Evolutionary conservation across 2,797 vertebrate species (phyloP), one percentile per base, ranked within the genome.

Genomic region (Mastacembelus armatus): DNA sequence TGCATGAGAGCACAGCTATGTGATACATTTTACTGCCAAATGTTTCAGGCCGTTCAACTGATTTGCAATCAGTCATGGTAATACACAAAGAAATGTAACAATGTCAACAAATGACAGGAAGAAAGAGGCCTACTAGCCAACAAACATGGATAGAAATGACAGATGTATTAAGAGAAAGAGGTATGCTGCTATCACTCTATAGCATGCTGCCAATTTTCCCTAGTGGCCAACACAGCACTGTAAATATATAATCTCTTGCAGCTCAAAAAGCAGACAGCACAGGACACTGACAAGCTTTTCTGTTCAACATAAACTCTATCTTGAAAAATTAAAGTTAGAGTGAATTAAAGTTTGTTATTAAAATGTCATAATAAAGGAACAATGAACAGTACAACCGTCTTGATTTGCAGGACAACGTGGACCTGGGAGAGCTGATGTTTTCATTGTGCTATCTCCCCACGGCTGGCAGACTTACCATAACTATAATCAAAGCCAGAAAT

Each of bases 361-460:
- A 30, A 24, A 18, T 30, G 15, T 10, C 11, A 12, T n/a, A 4
- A 12, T 22, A 35, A 39, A 4, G 24, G 0, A 7, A 27, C 9
- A 49, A 39, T 3, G 7, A 40, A 35, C 21, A 5, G 5, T 5
- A 22, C 10, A 61, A 9, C 35, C 64, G 2, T 71, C 5, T 74
- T 65, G 57, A 3, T 87, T 74, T 72, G 69, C 83, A 98, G 97
- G 96, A 98, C 83, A 97, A 97, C 0, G 95, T 99, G 90, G 97
- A 99, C 85, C 95, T 99, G 65, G 98, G 98, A 57, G 97, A 99
- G 79, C 89, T 99, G 85, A 99, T 99, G 97, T 99, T 99, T 91
- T 99, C 98, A 2, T 93, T 99, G 90, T 99, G 98, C 85, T 99
- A 99, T 88, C 96, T 99, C 82, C 98, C 98, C 64, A 98, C 97